Evolutionary conservation across 2,797 vertebrate genomes (phyloP), one percentile per base, ranked within the genome.

Genomic region (Artibeus lituratus): DNA sequence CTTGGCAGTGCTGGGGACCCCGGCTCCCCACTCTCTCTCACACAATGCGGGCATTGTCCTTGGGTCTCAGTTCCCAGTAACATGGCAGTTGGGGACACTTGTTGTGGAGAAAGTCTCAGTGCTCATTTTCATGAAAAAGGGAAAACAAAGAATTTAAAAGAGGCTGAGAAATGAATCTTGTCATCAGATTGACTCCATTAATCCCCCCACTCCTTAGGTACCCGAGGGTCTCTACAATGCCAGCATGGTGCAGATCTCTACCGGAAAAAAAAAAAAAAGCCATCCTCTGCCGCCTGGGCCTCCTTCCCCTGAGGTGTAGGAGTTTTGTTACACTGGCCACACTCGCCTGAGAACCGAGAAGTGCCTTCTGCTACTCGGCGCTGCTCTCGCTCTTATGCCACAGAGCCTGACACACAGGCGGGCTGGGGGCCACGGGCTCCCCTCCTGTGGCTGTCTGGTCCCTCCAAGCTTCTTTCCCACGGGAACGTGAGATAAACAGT

Each of bases 161-260:
- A 96, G n/a, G 10, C 37, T 39, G 55, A 88, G 53, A 76, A 93
- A 94, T 87, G 42, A 94, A 95, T 49, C n/a, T 84, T 57, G 42
- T 35, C 84, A 53, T 84, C 47, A 87, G 86, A 74, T 26, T n/a
- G 26, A 65, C 29, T 94, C 69, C 76, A 37, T 62, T 81, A 29
- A 49, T 59, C 32, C 84, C 73, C 24, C 87, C 53, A 78, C 74
- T 62, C 59, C 70, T 90, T 77, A 51, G 5, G 5, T 69, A 39
- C 87, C 76, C 67, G 37, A 62, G 10, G 14, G 26, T 69, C 16
- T 86, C 55, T 37, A 24, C 37, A 69, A 82, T 55, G 10, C 5
- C 9, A 5, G 24, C n/a, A 67, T 0, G 4, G 51, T 78, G 5
- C 29, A 76, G 89, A 94, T 77, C 26, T 35, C 81, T 81, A 57